Evolutionary conservation across 2,113 vertebrate genomes (phyloP).

Genomic region (Guaruba guarouba): DNA sequence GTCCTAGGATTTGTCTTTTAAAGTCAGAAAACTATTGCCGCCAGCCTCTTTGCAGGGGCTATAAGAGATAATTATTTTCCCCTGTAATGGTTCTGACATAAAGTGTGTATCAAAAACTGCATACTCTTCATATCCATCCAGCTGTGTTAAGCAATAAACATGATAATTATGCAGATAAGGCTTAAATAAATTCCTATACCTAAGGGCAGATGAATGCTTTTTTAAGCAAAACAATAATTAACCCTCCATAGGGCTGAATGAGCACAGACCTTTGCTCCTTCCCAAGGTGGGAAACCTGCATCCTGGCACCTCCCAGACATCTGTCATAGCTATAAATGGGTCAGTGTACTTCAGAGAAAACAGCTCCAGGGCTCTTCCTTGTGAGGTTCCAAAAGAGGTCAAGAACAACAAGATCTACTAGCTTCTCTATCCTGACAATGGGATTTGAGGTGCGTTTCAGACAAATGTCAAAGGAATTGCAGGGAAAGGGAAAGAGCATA

Average conservation of each 20-base stretch:
- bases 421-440: neutral
- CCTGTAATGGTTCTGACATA: slow-evolving; percentile 52
- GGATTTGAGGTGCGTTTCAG: neutral
- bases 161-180: slow-evolving; percentile 67
- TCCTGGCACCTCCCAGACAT: neutral
- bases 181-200: slow-evolving; percentile 65
- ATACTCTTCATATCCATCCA: slow-evolving; percentile 60
- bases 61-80: slow-evolving; percentile 48
- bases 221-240: slow-evolving; percentile 63
- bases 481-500: neutral
- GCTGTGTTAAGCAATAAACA: slow-evolving; percentile 61
- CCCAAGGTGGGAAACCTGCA: neutral
- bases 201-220: slow-evolving; percentile 36
- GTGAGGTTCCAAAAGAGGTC: neutral
- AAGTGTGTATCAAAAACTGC: slow-evolving; percentile 58
- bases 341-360: slow-evolving; percentile 5
- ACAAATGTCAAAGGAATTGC: neutral
- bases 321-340: neutral
- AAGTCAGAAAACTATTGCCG: slow-evolving; percentile 18
- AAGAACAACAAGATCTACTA: neutral
- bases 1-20: slow-evolving; percentile 28
- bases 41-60: slow-evolving; percentile 32
- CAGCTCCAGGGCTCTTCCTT: neutral
- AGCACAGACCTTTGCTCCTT: slow-evolving; percentile 31
- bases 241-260: slow-evolving; percentile 32